Conservation (phyloP, 2,888 invertebrate species). For the Tetanocera ferruginea region DNA sequence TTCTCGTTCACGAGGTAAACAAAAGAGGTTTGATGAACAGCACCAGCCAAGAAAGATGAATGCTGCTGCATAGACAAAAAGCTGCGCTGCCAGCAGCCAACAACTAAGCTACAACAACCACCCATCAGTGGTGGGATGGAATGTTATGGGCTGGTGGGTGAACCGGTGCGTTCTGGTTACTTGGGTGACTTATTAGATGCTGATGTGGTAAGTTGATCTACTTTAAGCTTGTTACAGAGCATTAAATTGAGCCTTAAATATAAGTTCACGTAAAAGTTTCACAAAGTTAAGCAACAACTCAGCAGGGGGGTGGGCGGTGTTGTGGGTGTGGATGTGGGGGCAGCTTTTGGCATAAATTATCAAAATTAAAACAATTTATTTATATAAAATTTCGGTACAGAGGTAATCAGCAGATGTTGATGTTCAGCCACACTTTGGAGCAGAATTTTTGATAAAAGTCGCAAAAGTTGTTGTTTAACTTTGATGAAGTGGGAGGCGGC, state of each 20-base stretch:
- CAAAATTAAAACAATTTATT: conserved; percentile 25
- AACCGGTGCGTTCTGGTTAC: neutral
- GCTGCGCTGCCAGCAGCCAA: neutral
- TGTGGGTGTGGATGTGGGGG: no score
- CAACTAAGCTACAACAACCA: no score
- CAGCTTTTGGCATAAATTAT: conserved; percentile 1
- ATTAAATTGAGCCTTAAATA: neutral
- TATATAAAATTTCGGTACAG: conserved; percentile 45
- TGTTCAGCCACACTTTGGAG: no score
- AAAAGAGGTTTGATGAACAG: neutral
- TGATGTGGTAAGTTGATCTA: no score
- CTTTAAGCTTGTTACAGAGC: no score
- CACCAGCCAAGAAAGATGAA: neutral
- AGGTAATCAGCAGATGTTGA: conserved; percentile 24
- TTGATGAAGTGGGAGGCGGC: no score
- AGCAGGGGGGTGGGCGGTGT: no score
- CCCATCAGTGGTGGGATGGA: neutral
- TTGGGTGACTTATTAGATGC: no score
- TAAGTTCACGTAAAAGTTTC: no score
- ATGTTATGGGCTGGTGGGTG: neutral
- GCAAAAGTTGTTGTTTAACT: neutral
- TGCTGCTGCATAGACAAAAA: neutral
- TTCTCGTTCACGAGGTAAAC: neutral
- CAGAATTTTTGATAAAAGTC: no score
- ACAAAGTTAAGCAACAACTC: no score